Percentiles rank a stretch among this genome's conserved stretches.
phyloP scores from a whole-genome alignment of 2,797 vertebrate genomes.

The Fringilla coelebs region DNA sequence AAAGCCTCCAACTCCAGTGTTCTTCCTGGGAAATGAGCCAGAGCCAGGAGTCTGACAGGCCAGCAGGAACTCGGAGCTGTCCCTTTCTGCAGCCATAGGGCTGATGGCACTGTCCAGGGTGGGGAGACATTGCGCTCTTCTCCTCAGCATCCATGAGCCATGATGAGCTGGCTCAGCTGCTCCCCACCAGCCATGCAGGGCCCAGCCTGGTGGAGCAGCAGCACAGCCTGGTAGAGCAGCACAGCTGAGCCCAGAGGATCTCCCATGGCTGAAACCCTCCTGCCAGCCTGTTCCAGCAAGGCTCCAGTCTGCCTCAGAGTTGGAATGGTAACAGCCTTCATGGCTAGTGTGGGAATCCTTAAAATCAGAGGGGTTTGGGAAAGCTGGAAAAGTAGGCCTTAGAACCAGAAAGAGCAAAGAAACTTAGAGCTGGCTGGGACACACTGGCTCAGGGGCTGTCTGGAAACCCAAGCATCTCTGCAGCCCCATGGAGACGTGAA shows the following conservation, averaged over 20 bases:
- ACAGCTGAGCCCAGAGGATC: neutral
- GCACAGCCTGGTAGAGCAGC: too few relatives aligned
- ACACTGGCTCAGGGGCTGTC: neutral
- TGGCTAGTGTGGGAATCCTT: neutral
- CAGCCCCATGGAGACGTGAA: accelerated
- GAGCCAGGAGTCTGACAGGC: neutral
- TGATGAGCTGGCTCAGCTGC: neutral
- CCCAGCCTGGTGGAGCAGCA: neutral
- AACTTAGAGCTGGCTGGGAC: neutral
- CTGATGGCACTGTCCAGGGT: neutral
- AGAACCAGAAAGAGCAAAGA: neutral
- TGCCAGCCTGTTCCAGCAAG: neutral
- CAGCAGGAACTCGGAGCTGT: neutral
- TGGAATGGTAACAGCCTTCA: neutral
- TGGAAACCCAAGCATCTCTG: neutral
- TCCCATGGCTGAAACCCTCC: neutral
- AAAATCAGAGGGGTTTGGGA: neutral
- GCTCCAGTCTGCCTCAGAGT: neutral
- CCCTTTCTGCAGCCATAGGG: neutral
- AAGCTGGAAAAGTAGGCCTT: neutral
- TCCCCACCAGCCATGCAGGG: accelerated
- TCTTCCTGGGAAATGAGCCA: neutral
- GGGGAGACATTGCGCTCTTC: neutral
- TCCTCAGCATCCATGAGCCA: accelerated
- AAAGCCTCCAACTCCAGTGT: neutral